Base-by-base conservation (phyloP, 2,888 invertebrate species). In the Leptothorax acervorum region DNA sequence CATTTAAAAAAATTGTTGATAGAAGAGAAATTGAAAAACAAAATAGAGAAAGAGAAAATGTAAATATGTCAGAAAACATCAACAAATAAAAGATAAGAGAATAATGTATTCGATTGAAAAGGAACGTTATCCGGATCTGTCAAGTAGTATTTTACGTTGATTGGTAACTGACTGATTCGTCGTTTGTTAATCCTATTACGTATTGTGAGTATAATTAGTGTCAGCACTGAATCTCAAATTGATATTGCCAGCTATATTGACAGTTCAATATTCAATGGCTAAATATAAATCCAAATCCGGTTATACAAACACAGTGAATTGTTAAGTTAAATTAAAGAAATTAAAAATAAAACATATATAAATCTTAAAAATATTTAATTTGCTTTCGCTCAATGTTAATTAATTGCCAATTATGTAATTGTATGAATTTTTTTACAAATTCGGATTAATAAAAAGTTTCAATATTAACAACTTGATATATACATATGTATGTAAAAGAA, bases 281-380 rank as follows among this genome's bases (percentile, higher is more conserved):
- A 73, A 73, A 63, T 75, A 15, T 65, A 65, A 65, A 65, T 55
- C 9, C 3, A 53, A 39, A 51, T 51, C 6, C 9, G 15, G 5
- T 48, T 55, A 71, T 45, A 42, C 9, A 71, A 11, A 60, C 60
- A 57, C 1, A 31, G 31, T n/a, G 5, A 6, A 62, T 39, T 28
- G 18, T 39, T 39, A 39, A 75, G 1, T n/a, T n/a, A 45, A n/a
- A 23, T 51, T 12, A 15, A 53, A 53, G 15, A 70, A 18, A 15
- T 45, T 35, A 55, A 71, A 12, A 42, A 45, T 57, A 28, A 18
- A 23, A 60, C 9, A 62, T 48, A 12, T 6, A 3, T n/a, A 9
- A 55, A 65, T n/a, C 12, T 66, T 18, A 8, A 12, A 39, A 39
- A 15, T 23, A 73, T n/a, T 76, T 76, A 76, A 66, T 31, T 65